Evolutionary conservation across 2,888 invertebrate species (phyloP), one percentile per base, ranked within the genome.

Genomic region (Eristalis arbustorum): DNA sequence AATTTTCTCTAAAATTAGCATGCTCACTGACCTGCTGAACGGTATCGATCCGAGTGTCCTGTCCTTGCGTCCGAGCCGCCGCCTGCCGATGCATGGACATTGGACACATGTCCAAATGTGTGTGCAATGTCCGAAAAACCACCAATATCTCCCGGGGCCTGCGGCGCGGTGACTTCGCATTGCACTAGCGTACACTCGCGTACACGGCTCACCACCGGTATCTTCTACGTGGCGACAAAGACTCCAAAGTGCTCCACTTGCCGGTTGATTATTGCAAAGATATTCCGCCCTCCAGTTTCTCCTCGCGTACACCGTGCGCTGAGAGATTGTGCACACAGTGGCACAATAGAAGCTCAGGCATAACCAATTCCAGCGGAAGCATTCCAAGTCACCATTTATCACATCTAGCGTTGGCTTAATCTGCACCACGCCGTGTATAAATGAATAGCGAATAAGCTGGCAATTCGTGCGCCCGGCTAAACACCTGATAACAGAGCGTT

Each of bases 401-500:
- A 88, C 88, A 88, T 88, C 84, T 64, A 75, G 79, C 84, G 75
- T 73, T 84, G 73, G 84, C 72, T 84, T 88, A 88, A 88, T 88
- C 88, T 88, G 76, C 73, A 80, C 75, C 88, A 88, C 75, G 88
- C 84, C 76, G 88, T 88, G 88, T 88, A 88, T 88, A 88, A 88
- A 88, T 88, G 88, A 88, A 88, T 88, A 88, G 88, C 80, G 88
- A 88, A 88, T 88, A 88, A 84, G 88, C 84, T 88, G 88, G 84
- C 88, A 88, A 88, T 88, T 88, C 88, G 88, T 88, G 88, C 88
- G 79, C 88, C 34, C 84, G 37, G 79, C 88, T 84, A 88, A 88
- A 88, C 88, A 88, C 88, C 88, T 88, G 88, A 88, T 88, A 88
- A 88, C 84, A 87, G 83, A 82, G 75, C 77, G 83, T 79, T 79